A percentile compares a stretch with the other conserved stretches of the same genome.
Conservation (phyloP, 2,888 invertebrate genomes). For the Thymelicus acteon region DNA sequence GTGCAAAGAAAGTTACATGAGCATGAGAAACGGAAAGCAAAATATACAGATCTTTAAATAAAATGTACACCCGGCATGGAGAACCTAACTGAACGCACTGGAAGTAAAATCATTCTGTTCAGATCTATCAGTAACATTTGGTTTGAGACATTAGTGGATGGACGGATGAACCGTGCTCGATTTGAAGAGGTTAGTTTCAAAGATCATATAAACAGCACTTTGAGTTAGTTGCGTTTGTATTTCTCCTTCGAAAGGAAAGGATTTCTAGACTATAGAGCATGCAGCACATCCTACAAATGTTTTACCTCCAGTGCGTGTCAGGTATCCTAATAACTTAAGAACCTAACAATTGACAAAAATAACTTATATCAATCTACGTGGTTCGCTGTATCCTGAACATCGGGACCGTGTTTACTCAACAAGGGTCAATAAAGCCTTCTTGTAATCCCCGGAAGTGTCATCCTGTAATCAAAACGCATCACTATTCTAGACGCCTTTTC, state of each 20-base stretch:
- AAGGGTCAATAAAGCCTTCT: slow-evolving; percentile 93
- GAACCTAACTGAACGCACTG: slow-evolving; percentile 56
- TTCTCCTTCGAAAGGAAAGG: neutral
- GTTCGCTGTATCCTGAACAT: slow-evolving; percentile 57
- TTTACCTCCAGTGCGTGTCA: slow-evolving; percentile 34
- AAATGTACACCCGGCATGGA: slow-evolving; percentile 63
- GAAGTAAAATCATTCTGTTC: slow-evolving; percentile 44
- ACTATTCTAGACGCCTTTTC: slow-evolving; percentile 62
- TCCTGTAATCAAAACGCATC: slow-evolving; percentile 88
- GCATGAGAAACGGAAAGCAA: slow-evolving; percentile 67
- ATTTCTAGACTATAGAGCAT: neutral
- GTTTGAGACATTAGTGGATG: slow-evolving; percentile 12
- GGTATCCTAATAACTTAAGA: slow-evolving; percentile 50
- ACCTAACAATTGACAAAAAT: slow-evolving; percentile 74
- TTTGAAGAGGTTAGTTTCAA: neutral
- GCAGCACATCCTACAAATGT: slow-evolving; percentile 4
- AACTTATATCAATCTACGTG: slow-evolving; percentile 70
- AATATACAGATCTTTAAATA: slow-evolving; percentile 80
- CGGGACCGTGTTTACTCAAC: slow-evolving; percentile 84
- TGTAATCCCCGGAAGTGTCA: slow-evolving; percentile 97
- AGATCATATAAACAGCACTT: neutral
- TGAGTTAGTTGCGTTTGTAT: neutral
- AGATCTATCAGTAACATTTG: slow-evolving; percentile 13
- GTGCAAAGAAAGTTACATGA: slow-evolving; percentile 74
- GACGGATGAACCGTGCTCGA: neutral